Conservation (phyloP, 2,797 vertebrate species). For the Chelonia mydas region DNA sequence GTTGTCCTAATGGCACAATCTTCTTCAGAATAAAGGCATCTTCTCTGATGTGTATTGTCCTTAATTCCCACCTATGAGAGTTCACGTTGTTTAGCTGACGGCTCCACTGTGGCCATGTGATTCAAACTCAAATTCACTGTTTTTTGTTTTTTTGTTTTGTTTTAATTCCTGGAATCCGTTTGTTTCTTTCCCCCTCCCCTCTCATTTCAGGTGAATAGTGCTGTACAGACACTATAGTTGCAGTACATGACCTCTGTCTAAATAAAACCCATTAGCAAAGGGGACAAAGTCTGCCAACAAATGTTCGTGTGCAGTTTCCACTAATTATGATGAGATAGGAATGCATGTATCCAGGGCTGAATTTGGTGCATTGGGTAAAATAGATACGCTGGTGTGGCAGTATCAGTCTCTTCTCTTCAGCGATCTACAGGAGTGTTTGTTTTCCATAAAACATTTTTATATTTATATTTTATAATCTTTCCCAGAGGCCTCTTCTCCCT, state of each 20-base stretch:
- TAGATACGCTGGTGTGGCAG: not conserved
- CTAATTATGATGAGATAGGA: not conserved
- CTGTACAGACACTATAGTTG: not conserved
- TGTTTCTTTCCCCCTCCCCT: not conserved
- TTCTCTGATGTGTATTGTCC: not conserved
- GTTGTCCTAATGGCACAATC: not conserved
- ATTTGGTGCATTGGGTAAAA: not conserved
- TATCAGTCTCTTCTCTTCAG: not conserved
- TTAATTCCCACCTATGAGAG: not conserved
- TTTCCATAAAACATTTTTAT: not conserved
- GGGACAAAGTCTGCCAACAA: not conserved
- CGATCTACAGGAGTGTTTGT: not conserved
- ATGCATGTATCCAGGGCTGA: not conserved
- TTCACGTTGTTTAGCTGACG: not conserved
- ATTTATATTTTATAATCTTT: not conserved
- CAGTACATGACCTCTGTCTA: not conserved
- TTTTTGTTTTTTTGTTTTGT: not conserved
- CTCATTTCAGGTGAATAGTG: not conserved
- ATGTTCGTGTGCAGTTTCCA: not conserved
- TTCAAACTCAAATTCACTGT: not conserved
- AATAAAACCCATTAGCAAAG: not conserved
- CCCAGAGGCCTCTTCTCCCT: not conserved
- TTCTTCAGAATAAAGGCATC: not conserved
- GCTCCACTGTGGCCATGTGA: not conserved
- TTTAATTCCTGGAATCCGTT: not conserved